Evolutionary conservation across 2,797 vertebrate genomes (phyloP), one percentile per base, ranked within the genome.

Genomic region (Cyclura pinguis): DNA sequence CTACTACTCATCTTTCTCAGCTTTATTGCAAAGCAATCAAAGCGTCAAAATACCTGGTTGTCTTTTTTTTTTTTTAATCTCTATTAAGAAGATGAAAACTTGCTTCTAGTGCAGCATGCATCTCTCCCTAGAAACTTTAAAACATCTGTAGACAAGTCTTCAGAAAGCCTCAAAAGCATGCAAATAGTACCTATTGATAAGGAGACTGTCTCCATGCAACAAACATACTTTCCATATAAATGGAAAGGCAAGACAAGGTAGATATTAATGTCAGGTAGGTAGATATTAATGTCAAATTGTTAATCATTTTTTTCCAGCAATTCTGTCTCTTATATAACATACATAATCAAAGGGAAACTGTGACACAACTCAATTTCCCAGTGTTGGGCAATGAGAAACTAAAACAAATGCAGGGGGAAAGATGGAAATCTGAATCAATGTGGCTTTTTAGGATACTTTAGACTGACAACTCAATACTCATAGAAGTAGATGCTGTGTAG

Each of bases 11-110:
- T 7, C 35, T 62, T n/a, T 91, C 62, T 72, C 9, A 93, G 9
- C 77, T 86, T 20, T 55, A 74, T 24, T 38, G 85, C 1, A 2
- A 22, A 89, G 55, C 59, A 86, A 42, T 42, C 42, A 42, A 47
- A 47, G 42, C 3, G 52, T 14, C n/a, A 69, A 16, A 88, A 13
- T 76, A 27, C 16, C 12, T 92, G 47, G 72, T 83, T 77, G 89
- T 73, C 80, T 32, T 90, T 90, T 32, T 69, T 29, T 69, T 9
- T 76, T 76, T 42, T 38, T 7, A 32, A 74, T n/a, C 13, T 87
- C 27, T 57, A 84, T 62, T 84, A 83, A 88, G 8, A 47, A 92
- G 91, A 92, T 6, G 0, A 92, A 93, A 85, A 82, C 42, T 89
- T 1, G 42, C 47, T 50, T 82, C 9, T 7, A 2, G 50, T 80